Base-by-base conservation (phyloP, 2,888 invertebrate species). In the Neoscelio sp. region DNA sequence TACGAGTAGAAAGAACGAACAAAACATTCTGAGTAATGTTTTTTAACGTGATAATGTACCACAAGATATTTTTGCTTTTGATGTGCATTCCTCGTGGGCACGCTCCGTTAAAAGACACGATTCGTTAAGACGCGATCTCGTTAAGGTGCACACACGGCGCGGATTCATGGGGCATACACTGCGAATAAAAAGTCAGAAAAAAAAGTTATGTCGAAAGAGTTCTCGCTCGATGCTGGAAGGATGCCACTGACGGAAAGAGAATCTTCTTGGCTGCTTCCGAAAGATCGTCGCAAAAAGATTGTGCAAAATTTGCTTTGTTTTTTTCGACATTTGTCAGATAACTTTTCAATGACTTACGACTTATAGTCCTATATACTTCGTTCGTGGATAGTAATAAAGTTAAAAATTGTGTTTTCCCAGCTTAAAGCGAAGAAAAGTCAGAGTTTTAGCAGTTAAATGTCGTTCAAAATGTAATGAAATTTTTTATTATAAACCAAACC, bases 341-440 rank as follows among this genome's bases (percentile, higher is more conserved):
- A 80, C 64, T 80, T 73, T 65, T 50, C 64, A 62, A 68, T 77
- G 76, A 80, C 76, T 71, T 77, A 64, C 80, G 56, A 68, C 67
- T 76, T 76, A 80, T 73, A 56, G 67, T 73, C 73, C 76, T 67
- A 64, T 38, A 56, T 67, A 67, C 62, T 60, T 75, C 64, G 67
- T 54, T 56, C 62, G 28, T 18, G 18, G 10, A 44, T 50, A 38
- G 18, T 71, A 77, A 77, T 71, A 68, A 15, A 54, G 48, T 78
- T 73, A 48, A 38, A 20, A 28, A 56, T 64, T 64, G 56, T 52
- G 10, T 10, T 13, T 46, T 30, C 23, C 46, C 28, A 65, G 38
- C 26, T 65, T 44, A 65, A 28, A 74, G 13, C 54, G 58, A 20
- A 46, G 30, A 50, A 58, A 50, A 62, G 30, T 42, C 17, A 28